Conservation (phyloP, 2,797 vertebrate genomes). For the Liparis tanakae region DNA sequence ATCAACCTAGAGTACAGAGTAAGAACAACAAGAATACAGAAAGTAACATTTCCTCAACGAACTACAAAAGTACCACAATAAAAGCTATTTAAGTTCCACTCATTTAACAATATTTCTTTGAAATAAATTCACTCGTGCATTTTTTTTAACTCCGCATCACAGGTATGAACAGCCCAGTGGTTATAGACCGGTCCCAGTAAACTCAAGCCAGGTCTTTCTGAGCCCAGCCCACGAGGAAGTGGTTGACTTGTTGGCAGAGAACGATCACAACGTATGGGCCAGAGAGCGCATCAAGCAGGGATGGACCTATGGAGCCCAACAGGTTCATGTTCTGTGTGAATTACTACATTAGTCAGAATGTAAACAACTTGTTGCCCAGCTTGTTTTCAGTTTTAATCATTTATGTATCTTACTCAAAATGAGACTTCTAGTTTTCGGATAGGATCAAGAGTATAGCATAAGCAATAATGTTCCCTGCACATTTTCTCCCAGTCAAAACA, state of each 20-base stretch:
- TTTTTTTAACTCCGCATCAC: conserved; percentile 2
- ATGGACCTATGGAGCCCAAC: conserved; percentile 92
- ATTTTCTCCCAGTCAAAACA: neutral
- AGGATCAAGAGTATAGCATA: neutral
- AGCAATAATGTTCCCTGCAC: neutral
- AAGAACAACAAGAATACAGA: too few species aligned
- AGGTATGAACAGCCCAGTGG: conserved; percentile 93
- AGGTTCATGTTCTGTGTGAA: conserved; percentile 77
- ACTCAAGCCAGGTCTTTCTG: conserved; percentile 88
- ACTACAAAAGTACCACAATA: too few species aligned
- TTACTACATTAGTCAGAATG: neutral
- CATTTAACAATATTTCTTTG: neutral
- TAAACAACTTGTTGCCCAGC: neutral
- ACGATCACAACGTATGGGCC: conserved; percentile 94
- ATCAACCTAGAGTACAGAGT: too few species aligned
- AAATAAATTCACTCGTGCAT: neutral
- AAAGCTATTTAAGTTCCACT: too few species aligned
- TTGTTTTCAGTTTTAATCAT: neutral
- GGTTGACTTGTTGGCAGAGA: conserved; percentile 80
- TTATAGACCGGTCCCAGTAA: conserved; percentile 91
- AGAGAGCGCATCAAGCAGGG: conserved; percentile 92
- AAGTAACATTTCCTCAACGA: too few species aligned
- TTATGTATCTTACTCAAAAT: neutral
- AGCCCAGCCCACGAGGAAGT: conserved; percentile 66
- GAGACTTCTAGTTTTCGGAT: neutral